Base-by-base conservation (phyloP, 2,113 vertebrate species). In the Progne subis region DNA sequence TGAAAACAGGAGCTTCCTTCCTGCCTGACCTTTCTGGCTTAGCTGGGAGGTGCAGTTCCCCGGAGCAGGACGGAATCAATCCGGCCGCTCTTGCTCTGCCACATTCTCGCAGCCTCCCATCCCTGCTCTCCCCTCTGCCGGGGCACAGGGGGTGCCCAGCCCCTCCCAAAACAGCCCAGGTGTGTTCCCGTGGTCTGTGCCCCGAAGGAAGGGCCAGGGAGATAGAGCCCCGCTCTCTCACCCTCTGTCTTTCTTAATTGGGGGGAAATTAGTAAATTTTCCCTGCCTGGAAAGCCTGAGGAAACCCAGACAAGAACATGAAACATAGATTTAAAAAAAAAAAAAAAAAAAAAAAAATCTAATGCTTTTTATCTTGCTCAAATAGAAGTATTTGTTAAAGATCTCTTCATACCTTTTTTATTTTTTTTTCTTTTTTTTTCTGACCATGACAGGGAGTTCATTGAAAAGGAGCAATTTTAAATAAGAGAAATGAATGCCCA, bases 21-120 rank as follows among this genome's bases (percentile, higher is more conserved):
- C 79, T 72, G 49, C 2, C 14, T 92, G 93, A 92, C 82, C 86
- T 88, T 88, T 53, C 70, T 76, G 67, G 64, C 67, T 56, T 21
- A 3, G 17, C 44, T 90, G 63, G 67, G 44, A 63, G 41, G 70
- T 82, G 34, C 49, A 28, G 28, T 57, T 88, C 75, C 82, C 67
- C 15, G n/a, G 41, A 76, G 88, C 23, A 75, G 65, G 74, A 21
- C 5, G 32, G 75, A 56, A 92, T 60, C 20, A 26, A 79, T 6
- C 31, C 0, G 0, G 20, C 47, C 82, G 82, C 78, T 71, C 34
- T 55, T 59, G 43, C 64, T 76, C 70, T 47, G 56, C 61, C 2
- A 0, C 2, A 0, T 23, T 44, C 53, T n/a, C 82, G 57, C 46
- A 37, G 3, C 12, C 28, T 67, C 10, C 50, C 50, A 28, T 16